Evolutionary conservation across 2,113 vertebrate species (phyloP), one percentile per base, ranked within the genome.

Genomic region (Eolophus roseicapilla): DNA sequence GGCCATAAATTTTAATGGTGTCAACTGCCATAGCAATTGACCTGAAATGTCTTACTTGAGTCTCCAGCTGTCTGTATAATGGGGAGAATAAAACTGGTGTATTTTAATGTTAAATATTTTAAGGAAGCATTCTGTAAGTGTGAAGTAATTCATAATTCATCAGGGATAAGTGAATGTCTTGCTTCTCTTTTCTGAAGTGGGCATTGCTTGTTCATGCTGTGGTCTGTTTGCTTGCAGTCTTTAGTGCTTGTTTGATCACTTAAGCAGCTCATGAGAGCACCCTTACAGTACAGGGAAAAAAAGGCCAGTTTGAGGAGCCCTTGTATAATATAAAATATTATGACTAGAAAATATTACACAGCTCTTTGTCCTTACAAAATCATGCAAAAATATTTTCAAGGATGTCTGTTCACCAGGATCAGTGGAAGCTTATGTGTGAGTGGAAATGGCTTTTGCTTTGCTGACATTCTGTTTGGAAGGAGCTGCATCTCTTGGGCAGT

Each of bases 101-200:
- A 47, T 88, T 95, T 74, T 68, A 68, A 86, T 68, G 46, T 50
- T 63, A 60, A 93, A 90, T 55, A 3, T 44, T 73, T 84, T 62
- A 79, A 46, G 69, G 63, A 88, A 86, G 28, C 17, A 10, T 86
- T 88, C 31, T 90, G 15, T 68, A 86, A 92, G 64, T 64, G 46
- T 92, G 31, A 96, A 88, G 76, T 70, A 63, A 93, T 91, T 92
- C 43, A 86, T 81, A 92, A 95, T 96, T 96, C 80, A 95, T 91
- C 68, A 41, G 39, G 65, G 62, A 71, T 95, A 75, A 93, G 75
- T 49, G 76, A 93, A 25, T 71, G 65, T 86, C 63, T 83, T 83
- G 85, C 67, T 88, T 92, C 90, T 96, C 43, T 76, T 35, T 97
- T 90, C 88, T 94, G 76, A 91, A 95, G 88, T 79, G 80, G 80